Evolutionary conservation across 2,113 vertebrate species (phyloP).

Genomic region (Gymnarchus niloticus): DNA sequence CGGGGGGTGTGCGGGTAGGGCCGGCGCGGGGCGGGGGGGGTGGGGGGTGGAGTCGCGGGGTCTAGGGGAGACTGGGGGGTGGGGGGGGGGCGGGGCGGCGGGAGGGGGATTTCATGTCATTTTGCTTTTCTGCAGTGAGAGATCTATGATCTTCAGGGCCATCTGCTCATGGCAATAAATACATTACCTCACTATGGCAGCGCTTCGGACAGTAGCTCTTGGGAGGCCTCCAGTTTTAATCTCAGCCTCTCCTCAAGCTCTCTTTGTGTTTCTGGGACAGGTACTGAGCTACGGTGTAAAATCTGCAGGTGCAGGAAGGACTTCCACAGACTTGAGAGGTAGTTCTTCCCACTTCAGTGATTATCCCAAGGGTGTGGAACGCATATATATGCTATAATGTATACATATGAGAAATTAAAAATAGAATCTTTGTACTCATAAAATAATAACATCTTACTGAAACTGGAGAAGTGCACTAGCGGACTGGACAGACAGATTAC

Average conservation of each 20-base stretch:
- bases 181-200: not conserved
- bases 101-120: too few species aligned
- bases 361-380: slow-evolving; percentile 10
- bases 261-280: not conserved
- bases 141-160: not conserved
- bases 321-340: slow-evolving; percentile 17
- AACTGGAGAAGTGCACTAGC: too few species aligned
- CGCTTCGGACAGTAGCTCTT: not conserved
- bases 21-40: too few species aligned
- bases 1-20: too few species aligned
- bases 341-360: slow-evolving; percentile 15
- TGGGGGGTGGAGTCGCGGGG: too few species aligned
- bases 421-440: not conserved
- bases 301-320: slow-evolving; percentile 25
- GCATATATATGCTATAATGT: not conserved
- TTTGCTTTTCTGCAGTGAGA: not conserved
- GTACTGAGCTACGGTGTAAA: slow-evolving; percentile 19
- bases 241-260: not conserved
- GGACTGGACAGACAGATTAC: too few species aligned
- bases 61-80: too few species aligned
- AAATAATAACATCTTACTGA: too few species aligned
- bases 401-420: too few species aligned
- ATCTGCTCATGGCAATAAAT: not conserved
- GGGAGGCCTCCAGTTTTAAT: not conserved
- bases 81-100: too few species aligned